Base-by-base conservation (phyloP, 2,113 vertebrate species). In the Vanacampus margaritifer region DNA sequence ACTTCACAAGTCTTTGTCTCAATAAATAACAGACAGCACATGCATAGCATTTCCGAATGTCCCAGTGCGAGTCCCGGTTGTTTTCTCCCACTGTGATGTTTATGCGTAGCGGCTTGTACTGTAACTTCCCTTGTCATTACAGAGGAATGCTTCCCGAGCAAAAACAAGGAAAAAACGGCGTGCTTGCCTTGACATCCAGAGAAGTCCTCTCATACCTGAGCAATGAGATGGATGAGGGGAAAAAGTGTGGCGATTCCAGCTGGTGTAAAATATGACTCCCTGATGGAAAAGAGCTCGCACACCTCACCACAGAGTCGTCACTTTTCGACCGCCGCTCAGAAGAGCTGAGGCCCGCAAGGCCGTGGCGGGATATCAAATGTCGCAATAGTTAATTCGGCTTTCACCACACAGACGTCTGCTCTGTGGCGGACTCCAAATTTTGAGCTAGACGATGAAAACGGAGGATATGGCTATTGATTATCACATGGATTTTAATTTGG, bases 111-210 rank as follows among this genome's bases (percentile, higher is more conserved):
- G 0, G 14, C 39, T 26, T 26, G 60, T 43, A 62, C 60, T 26
- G 76, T 71, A 13, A 74, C 79, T 79, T 79, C 81, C 84, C 59
- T 82, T 83, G 76, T 86, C 73, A 88, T 88, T 85, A 85, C 46
- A 74, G 61, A 84, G 73, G 88, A 87, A 88, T 88, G 88, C 63
- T 71, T 88, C 76, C 79, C 13, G 21, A 36, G 46, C 10, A 50
- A 63, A 43, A 9, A 57, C 35, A 24, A 54, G 51, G 54, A 6
- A 51, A 60, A 65, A 57, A 41, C 4, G 4, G 39, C 69, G 36
- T 46, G 43, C 71, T 71, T 71, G 41, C 63, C 57, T 63, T 62
- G 37, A 62, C 39, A 62, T 26, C 39, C 23, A 62, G 14, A 62
- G 14, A 35, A 57, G 39, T 65, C 67, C n/a, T 62, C 74, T 76